These are phyloP conservation scores for Apistogramma diplotaenia DNA, from an alignment of 2,113 vertebrate genomes.

Conservation along the genomic window DNA sequence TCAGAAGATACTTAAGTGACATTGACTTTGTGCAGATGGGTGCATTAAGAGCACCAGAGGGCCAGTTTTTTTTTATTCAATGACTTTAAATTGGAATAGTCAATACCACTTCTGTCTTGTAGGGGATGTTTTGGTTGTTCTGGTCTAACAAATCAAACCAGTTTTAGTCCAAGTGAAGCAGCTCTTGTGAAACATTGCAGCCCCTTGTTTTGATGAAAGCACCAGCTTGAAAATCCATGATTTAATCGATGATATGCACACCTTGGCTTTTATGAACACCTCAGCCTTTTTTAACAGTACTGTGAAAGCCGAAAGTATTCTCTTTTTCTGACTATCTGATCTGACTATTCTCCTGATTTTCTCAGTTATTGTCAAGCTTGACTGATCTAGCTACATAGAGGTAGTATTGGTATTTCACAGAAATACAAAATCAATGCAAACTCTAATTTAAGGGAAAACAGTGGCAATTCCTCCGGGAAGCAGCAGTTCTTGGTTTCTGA, in stretches of 20 bases:
- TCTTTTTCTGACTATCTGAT: too few relatives aligned
- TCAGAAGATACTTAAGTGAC: background rate
- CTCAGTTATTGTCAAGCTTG: background rate
- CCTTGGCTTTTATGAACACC: background rate
- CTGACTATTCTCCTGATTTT: too few relatives aligned
- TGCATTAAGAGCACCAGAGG: background rate
- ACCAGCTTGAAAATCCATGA: conserved; percentile 4
- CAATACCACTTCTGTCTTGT: background rate
- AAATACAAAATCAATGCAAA: background rate
- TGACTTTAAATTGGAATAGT: background rate
- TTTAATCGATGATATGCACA: background rate
- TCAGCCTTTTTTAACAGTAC: background rate
- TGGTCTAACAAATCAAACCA: background rate
- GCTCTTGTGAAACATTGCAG: background rate
- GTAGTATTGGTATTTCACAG: background rate
- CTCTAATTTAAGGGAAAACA: background rate
- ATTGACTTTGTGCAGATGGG: background rate
- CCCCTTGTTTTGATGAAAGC: background rate
- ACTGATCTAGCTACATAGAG: background rate
- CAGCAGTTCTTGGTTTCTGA: background rate
- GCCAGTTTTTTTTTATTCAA: background rate
- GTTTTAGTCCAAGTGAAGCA: background rate
- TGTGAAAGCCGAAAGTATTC: background rate
- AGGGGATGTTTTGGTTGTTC: background rate
- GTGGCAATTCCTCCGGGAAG: background rate